phyloP scores from a whole-genome alignment of 1,140 invertebrate genomes.

The Vanessa atalanta region DNA sequence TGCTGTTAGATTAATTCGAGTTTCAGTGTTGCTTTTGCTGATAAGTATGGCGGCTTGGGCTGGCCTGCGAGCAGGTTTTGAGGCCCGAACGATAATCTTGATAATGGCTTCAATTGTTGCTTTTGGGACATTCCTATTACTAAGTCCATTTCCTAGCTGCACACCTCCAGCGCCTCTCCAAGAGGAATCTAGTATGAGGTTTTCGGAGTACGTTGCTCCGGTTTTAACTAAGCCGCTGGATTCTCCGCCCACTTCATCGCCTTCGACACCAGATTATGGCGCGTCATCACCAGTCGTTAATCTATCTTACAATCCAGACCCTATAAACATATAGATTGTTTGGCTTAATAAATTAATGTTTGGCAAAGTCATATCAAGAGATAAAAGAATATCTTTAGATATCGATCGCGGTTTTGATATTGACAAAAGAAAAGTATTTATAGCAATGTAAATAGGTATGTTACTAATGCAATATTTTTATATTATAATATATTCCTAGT shows the following conservation, averaged over 20 bases:
- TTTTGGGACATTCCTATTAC: conserved; percentile 79
- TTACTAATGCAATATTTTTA: conserved; percentile 60
- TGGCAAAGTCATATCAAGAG: conserved; percentile 44
- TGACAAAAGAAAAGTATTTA: conserved; percentile 31
- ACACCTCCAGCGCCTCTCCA: conserved; percentile 72
- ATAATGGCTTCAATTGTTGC: conserved; percentile 82
- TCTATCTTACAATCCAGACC: conserved; percentile 62
- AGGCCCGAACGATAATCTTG: conserved; percentile 82
- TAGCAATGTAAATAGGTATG: conserved; percentile 48
- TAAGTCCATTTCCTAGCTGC: conserved; percentile 82
- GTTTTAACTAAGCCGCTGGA: conserved; percentile 79
- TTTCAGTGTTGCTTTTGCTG: conserved; percentile 83
- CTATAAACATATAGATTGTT: conserved; percentile 69
- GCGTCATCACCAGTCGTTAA: conserved; percentile 68
- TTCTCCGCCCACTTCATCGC: conserved; percentile 55
- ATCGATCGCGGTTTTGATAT: conserved; percentile 39
- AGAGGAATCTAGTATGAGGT: conserved; percentile 70
- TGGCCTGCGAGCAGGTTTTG: conserved; percentile 82
- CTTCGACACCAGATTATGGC: conserved; percentile 74
- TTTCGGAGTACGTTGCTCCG: conserved; percentile 81
- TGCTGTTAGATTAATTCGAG: conserved; percentile 83
- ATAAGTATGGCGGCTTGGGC: conserved; percentile 84
- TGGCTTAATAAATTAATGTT: conserved; percentile 35
- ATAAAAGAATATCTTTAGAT: conserved; percentile 47
- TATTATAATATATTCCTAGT: conserved; percentile 33